These are phyloP conservation scores for Lemur catta DNA, from an alignment of 2,797 vertebrate species.

Conservation along the genomic window DNA sequence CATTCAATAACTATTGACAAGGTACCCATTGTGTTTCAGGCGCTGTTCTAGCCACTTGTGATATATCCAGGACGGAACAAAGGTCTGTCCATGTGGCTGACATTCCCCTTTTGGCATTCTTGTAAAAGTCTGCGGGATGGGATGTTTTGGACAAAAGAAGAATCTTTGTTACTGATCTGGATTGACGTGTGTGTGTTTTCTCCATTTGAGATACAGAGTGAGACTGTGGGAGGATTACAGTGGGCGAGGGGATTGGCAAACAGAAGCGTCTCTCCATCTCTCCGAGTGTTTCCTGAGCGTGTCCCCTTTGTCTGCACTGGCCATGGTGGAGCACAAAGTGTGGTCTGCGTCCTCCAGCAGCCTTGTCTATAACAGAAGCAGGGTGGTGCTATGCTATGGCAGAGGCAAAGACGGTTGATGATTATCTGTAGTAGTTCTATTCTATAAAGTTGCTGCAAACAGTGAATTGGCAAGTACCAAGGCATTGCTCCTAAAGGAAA, in stretches of 20 bases:
- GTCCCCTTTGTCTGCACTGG: not conserved
- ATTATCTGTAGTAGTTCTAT: accelerated
- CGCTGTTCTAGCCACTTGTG: not conserved
- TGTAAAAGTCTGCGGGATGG: not conserved
- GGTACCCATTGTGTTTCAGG: not conserved
- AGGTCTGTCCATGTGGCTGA: not conserved
- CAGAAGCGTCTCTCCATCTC: not conserved
- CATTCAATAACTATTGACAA: not conserved
- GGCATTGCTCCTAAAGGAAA: not conserved
- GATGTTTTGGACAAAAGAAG: not conserved
- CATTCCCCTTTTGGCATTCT: not conserved
- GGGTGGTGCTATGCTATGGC: not conserved
- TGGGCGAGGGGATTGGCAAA: not conserved
- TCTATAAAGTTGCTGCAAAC: too few species aligned
- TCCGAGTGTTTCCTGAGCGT: not conserved
- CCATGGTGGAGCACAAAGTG: not conserved
- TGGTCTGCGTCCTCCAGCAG: not conserved
- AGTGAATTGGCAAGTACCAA: not conserved
- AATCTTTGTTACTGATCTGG: not conserved
- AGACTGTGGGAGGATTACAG: not conserved
- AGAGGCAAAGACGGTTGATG: not conserved
- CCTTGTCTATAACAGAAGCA: not conserved
- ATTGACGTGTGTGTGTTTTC: not conserved
- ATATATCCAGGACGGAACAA: not conserved
- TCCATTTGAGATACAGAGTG: not conserved